A percentile compares a stretch with the other conserved stretches of the same genome.
phyloP scores from a whole-genome alignment of 2,797 vertebrate species.

The Sebastes elongatus region DNA sequence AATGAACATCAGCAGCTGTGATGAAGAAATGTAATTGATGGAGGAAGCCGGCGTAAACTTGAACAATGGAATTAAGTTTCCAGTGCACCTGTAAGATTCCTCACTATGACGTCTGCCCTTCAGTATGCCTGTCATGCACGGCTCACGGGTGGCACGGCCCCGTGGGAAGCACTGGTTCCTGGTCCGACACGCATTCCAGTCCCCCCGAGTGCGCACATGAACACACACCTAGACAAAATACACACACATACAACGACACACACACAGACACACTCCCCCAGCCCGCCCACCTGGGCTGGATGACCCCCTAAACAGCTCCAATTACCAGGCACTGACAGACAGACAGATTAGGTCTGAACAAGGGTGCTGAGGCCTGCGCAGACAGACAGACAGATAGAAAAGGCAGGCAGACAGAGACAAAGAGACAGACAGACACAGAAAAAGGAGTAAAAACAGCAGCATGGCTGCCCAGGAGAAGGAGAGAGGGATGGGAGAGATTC shows the following conservation, averaged over 20 bases:
- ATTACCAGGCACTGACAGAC: constrained; percentile 96
- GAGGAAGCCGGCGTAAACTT: constrained; percentile 7
- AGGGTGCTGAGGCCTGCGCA: constrained; percentile 80
- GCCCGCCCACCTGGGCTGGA: constrained; percentile 87
- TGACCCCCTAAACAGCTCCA: constrained; percentile 93
- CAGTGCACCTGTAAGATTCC: constrained; percentile 71
- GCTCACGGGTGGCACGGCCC: constrained; percentile 71
- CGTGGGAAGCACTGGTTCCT: constrained; percentile 82
- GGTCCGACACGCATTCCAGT: constrained; percentile 83
- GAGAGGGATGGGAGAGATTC: constrained; percentile 23
- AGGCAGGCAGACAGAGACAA: constrained; percentile 4
- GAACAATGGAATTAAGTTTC: constrained; percentile 36
- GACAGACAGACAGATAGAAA: constrained; percentile 52
- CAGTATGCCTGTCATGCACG: constrained; percentile 60
- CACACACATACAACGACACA: constrained; percentile 33
- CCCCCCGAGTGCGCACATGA: constrained; percentile 55
- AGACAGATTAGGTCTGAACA: constrained; percentile 88
- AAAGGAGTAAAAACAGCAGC: constrained; percentile 24
- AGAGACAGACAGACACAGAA: constrained; percentile 4
- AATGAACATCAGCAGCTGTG: background rate
- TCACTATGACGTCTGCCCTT: constrained; percentile 55
- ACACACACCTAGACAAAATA: constrained; percentile 57
- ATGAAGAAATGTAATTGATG: background rate
- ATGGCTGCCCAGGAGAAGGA: constrained; percentile 1
- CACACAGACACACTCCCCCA: constrained; percentile 65